Evolutionary conservation across 2,797 vertebrate species (phyloP), one percentile per base, ranked within the genome.

Genomic region (Parauchenoglanis punctatus): DNA sequence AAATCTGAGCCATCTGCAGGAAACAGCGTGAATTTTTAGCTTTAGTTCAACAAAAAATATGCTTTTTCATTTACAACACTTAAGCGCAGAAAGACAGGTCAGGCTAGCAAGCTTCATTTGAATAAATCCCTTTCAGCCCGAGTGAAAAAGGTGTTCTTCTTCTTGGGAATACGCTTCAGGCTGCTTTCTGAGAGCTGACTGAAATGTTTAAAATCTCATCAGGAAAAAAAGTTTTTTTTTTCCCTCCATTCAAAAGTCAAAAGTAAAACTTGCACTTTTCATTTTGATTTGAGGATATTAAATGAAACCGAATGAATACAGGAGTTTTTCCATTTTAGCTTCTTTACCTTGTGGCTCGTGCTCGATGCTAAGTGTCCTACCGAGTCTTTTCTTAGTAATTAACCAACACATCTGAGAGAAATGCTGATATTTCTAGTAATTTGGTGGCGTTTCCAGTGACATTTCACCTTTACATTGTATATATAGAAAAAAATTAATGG

Each of bases 191-290:
- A 81, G 23, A 15, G 31, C 61, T 67, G 61, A 83, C 25, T 31
- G 61, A 67, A 67, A 61, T 81, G 78, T 61, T 23, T 31, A 44
- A 61, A 44, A 93, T 91, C 93, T 93, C 91, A 91, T 92, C 91
- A 90, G 92, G 92, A 59, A 44, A 81, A 46, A 46, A 94, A 94
- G 92, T 93, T 0, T 40, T 40, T 40, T 40, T 40, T 40, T 40
- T 91, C 90, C 91, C 46, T 89, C 86, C 85, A 46, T 94, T 86
- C 61, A 7, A 81, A 49, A 78, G 28, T 65, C 46, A 56, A 25
- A 81, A 63, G 58, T 81, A 40, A 31, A 75, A 44, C 56, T 11
- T 11, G 49, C 25, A 20, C 52, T 17, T 72, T 52, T 54, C 7
- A n/a, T 54, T 72, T 44, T 17, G 7, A 23, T 1, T 59, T 65